Conservation (phyloP, 2,797 vertebrate species). For the Paedocypris micromegethes region DNA sequence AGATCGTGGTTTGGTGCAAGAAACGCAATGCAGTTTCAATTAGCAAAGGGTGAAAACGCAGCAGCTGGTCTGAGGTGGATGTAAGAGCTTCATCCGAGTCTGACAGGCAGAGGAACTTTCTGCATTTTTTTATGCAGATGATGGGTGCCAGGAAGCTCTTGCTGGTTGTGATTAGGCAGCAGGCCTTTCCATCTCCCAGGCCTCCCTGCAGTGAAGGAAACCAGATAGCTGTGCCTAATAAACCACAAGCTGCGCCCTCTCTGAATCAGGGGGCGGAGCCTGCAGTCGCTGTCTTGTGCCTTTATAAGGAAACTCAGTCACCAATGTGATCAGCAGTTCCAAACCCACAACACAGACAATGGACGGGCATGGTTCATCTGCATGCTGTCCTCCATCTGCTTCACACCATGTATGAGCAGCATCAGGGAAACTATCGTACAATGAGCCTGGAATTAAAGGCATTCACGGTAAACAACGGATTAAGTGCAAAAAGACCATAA, state of each 20-base stretch:
- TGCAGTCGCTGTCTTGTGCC: conserved; percentile 20
- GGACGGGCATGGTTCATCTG: conserved; percentile 6
- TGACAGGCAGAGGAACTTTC: conserved; percentile 27
- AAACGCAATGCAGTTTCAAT: conserved; percentile 6
- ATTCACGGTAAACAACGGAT: background rate
- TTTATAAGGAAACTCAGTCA: conserved; percentile 27
- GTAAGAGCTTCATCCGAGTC: conserved; percentile 3
- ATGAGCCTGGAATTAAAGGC: background rate
- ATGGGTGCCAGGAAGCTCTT: conserved; percentile 44
- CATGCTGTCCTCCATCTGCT: background rate
- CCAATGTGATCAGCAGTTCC: conserved; percentile 5
- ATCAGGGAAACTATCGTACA: background rate
- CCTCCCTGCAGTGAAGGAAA: conserved; percentile 41
- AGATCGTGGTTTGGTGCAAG: conserved; percentile 32
- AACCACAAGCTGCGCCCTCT: conserved; percentile 36
- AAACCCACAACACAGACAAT: conserved; percentile 19
- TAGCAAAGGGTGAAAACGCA: conserved; percentile 2
- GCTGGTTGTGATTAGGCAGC: conserved; percentile 45
- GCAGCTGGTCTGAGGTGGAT: conserved; percentile 12
- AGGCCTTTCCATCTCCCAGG: conserved; percentile 28
- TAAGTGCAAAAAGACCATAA: conserved; percentile 6
- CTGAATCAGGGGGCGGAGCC: background rate
- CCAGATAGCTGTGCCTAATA: conserved; percentile 40
- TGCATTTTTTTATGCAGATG: conserved; percentile 13
- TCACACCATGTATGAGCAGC: background rate